A percentile compares a stretch with the other conserved stretches of the same genome.
Evolutionary conservation across 2,888 invertebrate genomes (phyloP).

Genomic region (Bruchidius siliquastri): DNA sequence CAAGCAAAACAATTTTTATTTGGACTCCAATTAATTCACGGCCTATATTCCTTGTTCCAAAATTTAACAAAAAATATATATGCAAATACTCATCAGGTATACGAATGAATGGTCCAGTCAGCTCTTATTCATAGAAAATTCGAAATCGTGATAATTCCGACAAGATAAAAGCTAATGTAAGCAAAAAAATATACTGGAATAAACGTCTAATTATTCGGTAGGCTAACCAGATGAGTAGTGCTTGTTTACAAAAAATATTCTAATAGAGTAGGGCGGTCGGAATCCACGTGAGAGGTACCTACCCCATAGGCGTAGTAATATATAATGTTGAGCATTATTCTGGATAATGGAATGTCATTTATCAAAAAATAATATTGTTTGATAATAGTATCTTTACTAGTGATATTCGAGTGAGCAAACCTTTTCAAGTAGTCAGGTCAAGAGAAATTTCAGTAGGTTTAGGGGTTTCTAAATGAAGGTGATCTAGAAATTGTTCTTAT

Average conservation of each 20-base stretch:
- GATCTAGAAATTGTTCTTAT: too few relatives aligned
- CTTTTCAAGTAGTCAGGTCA: too few relatives aligned
- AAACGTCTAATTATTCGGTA: constrained; percentile 3
- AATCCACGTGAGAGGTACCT: constrained; percentile 41
- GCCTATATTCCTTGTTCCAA: not conserved
- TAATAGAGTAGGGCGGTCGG: not conserved
- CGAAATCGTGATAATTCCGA: not conserved
- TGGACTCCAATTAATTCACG: too few relatives aligned
- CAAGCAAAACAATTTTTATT: too few relatives aligned
- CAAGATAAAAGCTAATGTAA: not conserved
- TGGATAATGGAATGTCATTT: too few relatives aligned
- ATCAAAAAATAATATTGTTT: too few relatives aligned
- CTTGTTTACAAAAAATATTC: not conserved
- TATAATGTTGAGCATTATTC: too few relatives aligned
- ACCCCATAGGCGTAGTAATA: constrained; percentile 21
- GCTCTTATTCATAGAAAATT: not conserved
- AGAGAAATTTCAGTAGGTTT: too few relatives aligned
- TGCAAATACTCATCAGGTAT: not conserved
- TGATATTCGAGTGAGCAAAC: too few relatives aligned
- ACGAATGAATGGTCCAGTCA: not conserved
- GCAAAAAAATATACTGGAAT: not conserved
- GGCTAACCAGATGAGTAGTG: not conserved
- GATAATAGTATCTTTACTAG: too few relatives aligned
- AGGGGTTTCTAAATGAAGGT: too few relatives aligned
- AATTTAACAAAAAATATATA: not conserved